These are phyloP conservation scores for Macaca fascicularis DNA, from an alignment of 2,113 vertebrate genomes.

Conservation along the genomic window T2T-MFA8v1.1 NC_088392.1:38591501-38592000, in stretches of 20 bases:
- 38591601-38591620: no score
- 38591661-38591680: background rate
- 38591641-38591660: background rate
- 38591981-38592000: accelerated
- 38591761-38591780: no score
- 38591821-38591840: background rate
- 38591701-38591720: background rate
- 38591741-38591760: background rate
- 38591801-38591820: background rate
- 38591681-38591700: background rate
- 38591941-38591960: background rate
- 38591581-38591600: background rate
- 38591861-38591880: background rate
- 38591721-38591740: background rate
- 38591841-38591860: background rate
- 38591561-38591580: background rate
- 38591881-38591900: background rate
- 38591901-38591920: background rate
- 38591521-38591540: background rate
- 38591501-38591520: background rate
- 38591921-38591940: background rate
- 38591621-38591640: background rate
- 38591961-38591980: background rate
- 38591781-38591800: background rate
- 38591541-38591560: background rate